phyloP scores from a whole-genome alignment of 2,113 vertebrate species.

The Lophochroa leadbeateri region DNA sequence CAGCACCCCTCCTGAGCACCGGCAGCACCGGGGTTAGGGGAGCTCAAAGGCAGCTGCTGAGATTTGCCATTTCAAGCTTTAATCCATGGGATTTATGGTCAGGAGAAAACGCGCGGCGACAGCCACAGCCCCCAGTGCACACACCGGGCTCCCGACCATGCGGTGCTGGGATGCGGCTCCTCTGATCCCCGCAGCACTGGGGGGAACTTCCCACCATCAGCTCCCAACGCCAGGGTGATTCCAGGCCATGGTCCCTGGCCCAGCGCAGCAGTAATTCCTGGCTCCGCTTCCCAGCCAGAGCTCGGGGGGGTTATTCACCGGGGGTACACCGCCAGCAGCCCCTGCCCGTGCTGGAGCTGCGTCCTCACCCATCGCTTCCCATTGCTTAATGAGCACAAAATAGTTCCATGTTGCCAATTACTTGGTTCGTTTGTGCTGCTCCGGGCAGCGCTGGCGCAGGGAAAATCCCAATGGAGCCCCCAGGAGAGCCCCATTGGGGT shows the following conservation, averaged over 20 bases:
- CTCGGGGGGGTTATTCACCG: neutral
- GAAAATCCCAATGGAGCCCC: neutral
- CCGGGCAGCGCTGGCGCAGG: neutral
- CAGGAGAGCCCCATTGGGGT: rapidly evolving
- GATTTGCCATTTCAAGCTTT: neutral
- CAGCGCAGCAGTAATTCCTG: neutral
- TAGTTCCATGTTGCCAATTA: conserved; percentile 71
- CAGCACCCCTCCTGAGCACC: rapidly evolving
- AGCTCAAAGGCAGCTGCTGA: neutral
- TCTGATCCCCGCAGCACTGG: rapidly evolving
- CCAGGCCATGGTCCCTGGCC: neutral
- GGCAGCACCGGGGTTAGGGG: rapidly evolving
- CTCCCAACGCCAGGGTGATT: neutral
- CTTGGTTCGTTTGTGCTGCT: conserved; percentile 65
- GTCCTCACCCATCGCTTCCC: neutral
- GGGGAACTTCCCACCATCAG: neutral
- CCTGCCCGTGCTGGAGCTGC: neutral
- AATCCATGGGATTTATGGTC: neutral
- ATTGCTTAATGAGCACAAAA: conserved; percentile 64
- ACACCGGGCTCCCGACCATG: rapidly evolving
- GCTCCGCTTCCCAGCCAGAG: neutral
- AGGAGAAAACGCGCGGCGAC: neutral
- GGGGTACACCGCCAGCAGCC: neutral
- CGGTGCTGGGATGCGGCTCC: rapidly evolving
- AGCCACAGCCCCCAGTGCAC: rapidly evolving